phyloP scores from a whole-genome alignment of 1,140 invertebrate genomes.

The Zaprionus kolodkinae region DNA sequence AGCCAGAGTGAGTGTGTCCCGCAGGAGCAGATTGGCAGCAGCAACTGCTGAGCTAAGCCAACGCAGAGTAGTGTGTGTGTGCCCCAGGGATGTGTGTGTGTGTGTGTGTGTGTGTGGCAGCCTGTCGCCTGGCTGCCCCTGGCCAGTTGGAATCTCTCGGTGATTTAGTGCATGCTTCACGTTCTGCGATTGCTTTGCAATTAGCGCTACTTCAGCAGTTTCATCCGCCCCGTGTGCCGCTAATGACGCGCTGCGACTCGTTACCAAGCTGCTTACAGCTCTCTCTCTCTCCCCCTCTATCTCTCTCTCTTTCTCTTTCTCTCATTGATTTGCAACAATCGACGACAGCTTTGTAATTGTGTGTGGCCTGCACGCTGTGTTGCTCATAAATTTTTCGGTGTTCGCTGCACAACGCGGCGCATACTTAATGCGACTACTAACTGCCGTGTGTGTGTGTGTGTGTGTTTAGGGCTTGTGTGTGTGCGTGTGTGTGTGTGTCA shows the following conservation, averaged over 20 bases:
- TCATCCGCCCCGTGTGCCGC: conserved; percentile 27
- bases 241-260: conserved; percentile 53
- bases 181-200: conserved; percentile 76
- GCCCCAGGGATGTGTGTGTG: background rate
- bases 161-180: conserved; percentile 67
- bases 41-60: conserved; percentile 53
- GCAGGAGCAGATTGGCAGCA: background rate
- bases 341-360: conserved; percentile 70
- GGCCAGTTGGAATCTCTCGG: conserved; percentile 13
- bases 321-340: conserved; percentile 60
- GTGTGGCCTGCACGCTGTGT: conserved; percentile 22
- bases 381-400: conserved; percentile 66
- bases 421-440: conserved; percentile 54
- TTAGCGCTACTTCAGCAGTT: conserved; percentile 78
- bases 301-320: background rate
- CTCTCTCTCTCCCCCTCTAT: background rate
- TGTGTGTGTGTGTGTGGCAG: conserved; percentile 15
- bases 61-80: conserved; percentile 10
- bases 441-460: background rate
- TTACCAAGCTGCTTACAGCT: conserved; percentile 4
- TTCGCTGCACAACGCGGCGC: conserved; percentile 57
- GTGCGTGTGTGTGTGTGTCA: conserved; percentile 4
- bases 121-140: conserved; percentile 8
- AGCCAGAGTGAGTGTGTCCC: background rate
- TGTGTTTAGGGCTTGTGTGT: background rate